Evolutionary conservation across 2,113 vertebrate species (phyloP).

Genomic region (Argyrosomus japonicus): DNA sequence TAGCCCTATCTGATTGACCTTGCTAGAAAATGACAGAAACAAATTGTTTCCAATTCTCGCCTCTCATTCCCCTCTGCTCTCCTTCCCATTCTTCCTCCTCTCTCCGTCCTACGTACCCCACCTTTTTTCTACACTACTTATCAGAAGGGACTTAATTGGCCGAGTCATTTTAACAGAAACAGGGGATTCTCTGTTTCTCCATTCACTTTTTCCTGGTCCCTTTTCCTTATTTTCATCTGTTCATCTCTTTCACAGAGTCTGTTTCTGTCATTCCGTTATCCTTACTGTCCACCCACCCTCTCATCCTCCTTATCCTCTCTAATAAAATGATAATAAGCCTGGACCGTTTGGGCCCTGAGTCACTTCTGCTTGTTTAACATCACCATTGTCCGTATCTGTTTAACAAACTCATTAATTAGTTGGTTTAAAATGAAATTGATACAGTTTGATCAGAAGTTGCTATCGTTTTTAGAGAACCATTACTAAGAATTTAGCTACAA

Average conservation of each 20-base stretch:
- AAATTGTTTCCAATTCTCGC: slow-evolving; percentile 44
- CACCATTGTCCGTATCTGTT: too few relatives aligned
- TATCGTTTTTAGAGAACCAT: too few relatives aligned
- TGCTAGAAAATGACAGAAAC: slow-evolving; percentile 65
- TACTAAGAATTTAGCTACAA: too few relatives aligned
- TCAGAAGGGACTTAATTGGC: slow-evolving; percentile 29
- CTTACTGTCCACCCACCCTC: slow-evolving; percentile 22
- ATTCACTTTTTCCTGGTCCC: background rate
- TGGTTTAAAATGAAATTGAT: slow-evolving; percentile 47
- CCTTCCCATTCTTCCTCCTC: background rate
- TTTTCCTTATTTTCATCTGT: slow-evolving; percentile 8
- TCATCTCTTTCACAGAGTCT: slow-evolving; percentile 3
- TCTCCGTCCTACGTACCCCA: background rate
- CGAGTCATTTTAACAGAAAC: slow-evolving; percentile 6
- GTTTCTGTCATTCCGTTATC: slow-evolving; percentile 21
- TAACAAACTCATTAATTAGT: slow-evolving; percentile 44
- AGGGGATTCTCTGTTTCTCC: background rate
- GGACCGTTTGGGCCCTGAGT: slow-evolving; percentile 18
- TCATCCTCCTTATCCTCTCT: slow-evolving; percentile 25
- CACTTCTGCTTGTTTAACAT: slow-evolving; percentile 44
- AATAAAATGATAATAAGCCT: background rate
- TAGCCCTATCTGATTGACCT: slow-evolving; percentile 58
- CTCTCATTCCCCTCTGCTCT: slow-evolving; percentile 16
- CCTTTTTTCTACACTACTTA: slow-evolving; percentile 24
- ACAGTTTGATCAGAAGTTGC: too few relatives aligned